Conservation (phyloP, 2,888 invertebrate species). For the Fragum sueziense region DNA sequence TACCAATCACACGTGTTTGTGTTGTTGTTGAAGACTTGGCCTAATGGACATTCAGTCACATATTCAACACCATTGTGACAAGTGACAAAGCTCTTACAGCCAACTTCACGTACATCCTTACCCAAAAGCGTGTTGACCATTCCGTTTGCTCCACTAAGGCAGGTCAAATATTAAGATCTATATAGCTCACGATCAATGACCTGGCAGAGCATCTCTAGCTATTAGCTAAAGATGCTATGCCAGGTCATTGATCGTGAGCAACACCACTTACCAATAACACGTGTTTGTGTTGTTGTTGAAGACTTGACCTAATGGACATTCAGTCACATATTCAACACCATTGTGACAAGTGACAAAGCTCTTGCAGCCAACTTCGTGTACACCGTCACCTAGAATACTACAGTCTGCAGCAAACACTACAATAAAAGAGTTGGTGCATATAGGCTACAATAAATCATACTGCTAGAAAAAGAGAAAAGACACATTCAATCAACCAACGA, state of each 20-base stretch:
- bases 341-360: constrained; percentile 39
- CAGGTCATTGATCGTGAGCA: too few species aligned
- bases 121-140: too few species aligned
- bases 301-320: constrained; percentile 35
- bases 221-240: too few species aligned
- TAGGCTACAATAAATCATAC: background rate
- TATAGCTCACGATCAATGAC: too few species aligned
- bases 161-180: too few species aligned
- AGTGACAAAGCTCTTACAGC: constrained; percentile 45
- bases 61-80: constrained; percentile 32
- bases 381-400: constrained; percentile 32
- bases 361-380: constrained; percentile 51
- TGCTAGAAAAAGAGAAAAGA: too few species aligned
- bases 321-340: constrained; percentile 9
- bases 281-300: constrained; percentile 28
- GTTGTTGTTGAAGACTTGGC: constrained; percentile 36
- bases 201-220: too few species aligned
- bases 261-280: constrained; percentile 52
- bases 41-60: constrained; percentile 28
- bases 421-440: background rate
- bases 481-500: too few species aligned
- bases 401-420: constrained; percentile 32
- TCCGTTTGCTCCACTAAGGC: too few species aligned
- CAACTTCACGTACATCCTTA: constrained; percentile 20
- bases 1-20: constrained; percentile 44